Conservation (phyloP, 2,113 vertebrate species). For the Lynx canadensis region DNA sequence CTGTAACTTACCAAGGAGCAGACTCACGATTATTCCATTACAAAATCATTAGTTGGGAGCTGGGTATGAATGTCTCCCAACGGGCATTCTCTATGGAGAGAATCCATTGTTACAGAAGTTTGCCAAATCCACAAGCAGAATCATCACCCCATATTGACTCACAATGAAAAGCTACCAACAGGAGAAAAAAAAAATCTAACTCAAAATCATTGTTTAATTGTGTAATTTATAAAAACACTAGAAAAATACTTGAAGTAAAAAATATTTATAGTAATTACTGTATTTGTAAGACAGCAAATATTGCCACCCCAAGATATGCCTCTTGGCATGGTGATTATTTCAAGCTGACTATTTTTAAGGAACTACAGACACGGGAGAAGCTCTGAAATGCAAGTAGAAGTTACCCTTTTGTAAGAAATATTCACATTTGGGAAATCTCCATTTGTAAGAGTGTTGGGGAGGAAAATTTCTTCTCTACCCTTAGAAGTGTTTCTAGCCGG, state of each 20-base stretch:
- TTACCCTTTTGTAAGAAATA: not conserved
- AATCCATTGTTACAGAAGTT: not conserved
- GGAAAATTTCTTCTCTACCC: not conserved
- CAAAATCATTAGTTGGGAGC: not conserved
- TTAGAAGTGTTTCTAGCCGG: not conserved
- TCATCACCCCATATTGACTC: not conserved
- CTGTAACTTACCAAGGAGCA: not conserved
- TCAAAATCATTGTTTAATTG: not conserved
- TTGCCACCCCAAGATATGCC: not conserved
- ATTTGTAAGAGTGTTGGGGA: not conserved
- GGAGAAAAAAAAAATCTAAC: not conserved
- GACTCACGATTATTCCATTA: not conserved
- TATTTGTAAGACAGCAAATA: not conserved
- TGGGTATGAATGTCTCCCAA: not conserved
- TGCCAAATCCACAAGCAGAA: not conserved
- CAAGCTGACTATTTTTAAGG: not conserved
- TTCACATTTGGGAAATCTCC: not conserved
- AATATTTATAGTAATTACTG: not conserved
- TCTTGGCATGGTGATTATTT: not conserved
- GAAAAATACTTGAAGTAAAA: constrained; percentile 25
- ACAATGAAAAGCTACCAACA: not conserved
- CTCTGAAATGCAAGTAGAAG: not conserved
- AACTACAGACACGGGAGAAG: not conserved
- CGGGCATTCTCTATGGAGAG: too few relatives aligned
- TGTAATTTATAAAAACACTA: not conserved